Conservation (phyloP, 2,113 vertebrate genomes). For the Gallinago undulata region DNA sequence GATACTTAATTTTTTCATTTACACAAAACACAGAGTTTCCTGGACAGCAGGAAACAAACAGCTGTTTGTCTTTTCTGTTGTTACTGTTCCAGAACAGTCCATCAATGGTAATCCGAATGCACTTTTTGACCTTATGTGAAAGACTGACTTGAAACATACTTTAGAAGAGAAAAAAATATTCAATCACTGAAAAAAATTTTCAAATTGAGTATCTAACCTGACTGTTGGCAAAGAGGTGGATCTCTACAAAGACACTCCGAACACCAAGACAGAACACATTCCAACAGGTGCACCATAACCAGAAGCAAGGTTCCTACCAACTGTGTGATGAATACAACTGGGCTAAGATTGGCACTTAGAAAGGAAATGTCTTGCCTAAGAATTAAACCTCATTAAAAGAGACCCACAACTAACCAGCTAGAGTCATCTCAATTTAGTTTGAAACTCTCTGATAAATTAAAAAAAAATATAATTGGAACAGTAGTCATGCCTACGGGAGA, state of each 20-base stretch:
- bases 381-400: neutral
- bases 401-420: neutral
- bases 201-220: neutral
- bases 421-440: neutral
- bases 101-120: neutral
- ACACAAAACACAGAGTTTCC: neutral
- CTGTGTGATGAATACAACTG: neutral
- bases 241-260: neutral
- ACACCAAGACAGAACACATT: neutral
- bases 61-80: neutral
- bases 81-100: neutral
- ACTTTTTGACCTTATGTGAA: neutral
- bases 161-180: neutral
- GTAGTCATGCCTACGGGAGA: neutral
- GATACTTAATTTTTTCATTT: neutral
- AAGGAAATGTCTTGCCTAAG: neutral
- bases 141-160: neutral
- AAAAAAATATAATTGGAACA: neutral
- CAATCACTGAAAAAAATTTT: neutral
- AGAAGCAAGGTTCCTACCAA: neutral
- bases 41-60: neutral
- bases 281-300: neutral
- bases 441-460: neutral
- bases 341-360: neutral
- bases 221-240: neutral